Evolutionary conservation across 30 jellyfish, hydroid and myxozoan genomes (phyloP), one percentile per base, ranked within the genome.

Genomic region (Aurelia aurita complex sp. Pacific): DNA sequence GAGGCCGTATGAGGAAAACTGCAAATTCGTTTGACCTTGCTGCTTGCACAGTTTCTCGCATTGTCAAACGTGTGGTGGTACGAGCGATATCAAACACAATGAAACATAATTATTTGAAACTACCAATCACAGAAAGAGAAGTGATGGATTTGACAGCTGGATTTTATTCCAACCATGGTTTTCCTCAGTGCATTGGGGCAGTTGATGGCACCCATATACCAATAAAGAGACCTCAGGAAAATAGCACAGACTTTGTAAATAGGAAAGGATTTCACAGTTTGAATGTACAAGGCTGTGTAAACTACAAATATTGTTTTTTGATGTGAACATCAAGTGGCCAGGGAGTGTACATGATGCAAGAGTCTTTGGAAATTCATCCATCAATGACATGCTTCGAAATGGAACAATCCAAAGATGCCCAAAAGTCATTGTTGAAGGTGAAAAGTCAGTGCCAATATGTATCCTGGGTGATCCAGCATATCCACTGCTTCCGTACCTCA

Each of bases 311-410:
- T 64, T 60, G 79, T 51, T 61, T 83, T 53, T 73, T 60, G 79
- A 83, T 74, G 90, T 66, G 35, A 51, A 15, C 5, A 54, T 67
- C 7, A 61, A 69, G 79, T 70, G 86, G 86, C 87, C 87, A 5
- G 91, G 86, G 2, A 68, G 91, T 65, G 91, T 82, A 15, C 91
- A 82, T 69, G 88, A 82, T 55, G 88, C 91, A 18, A 23, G 76
- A 38, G 50, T 38, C 50, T 38, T 38, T 38, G 50, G 50, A 38
- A 38, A 38, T 38, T 38, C 50, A 38, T 0, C 50, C 50, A 38
- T 38, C 50, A 38, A 38, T 38, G 50, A 38, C 3, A 38, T 38
- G 5, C 50, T 38, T 38, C 50, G 3, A 38, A 38, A 38, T 4
- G 29, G 29, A 23, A 38, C 50, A 38, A 38, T 79, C 35, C 89